Percentiles rank a stretch among this genome's conserved stretches.
Evolutionary conservation across 1,140 invertebrate species (phyloP).

Genomic region (Aethina tumida): DNA sequence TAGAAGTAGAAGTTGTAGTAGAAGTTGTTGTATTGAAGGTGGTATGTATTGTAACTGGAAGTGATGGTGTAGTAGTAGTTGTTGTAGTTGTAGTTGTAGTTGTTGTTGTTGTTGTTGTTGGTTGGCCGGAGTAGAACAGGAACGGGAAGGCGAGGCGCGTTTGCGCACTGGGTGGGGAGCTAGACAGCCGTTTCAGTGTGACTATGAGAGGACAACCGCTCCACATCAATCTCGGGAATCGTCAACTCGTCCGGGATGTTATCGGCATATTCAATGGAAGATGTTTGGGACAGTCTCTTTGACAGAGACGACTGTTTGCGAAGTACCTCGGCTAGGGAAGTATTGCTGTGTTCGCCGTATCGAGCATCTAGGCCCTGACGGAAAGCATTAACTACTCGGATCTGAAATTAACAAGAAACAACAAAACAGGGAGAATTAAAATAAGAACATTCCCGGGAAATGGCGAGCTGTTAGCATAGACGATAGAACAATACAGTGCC

Average conservation of each 20-base stretch:
- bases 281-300: slow-evolving; percentile 81
- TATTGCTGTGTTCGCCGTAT: slow-evolving; percentile 82
- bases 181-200: slow-evolving; percentile 89
- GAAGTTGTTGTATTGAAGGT: no score
- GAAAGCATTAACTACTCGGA: slow-evolving; percentile 98
- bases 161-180: slow-evolving; percentile 27
- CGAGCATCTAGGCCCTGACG: slow-evolving; percentile 94
- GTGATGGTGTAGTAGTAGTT: no score
- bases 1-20: no score
- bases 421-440: slow-evolving; percentile 38
- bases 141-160: slow-evolving; percentile 12
- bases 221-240: slow-evolving; percentile 82
- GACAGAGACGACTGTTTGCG: slow-evolving; percentile 83
- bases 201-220: slow-evolving; percentile 81
- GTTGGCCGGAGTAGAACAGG: slow-evolving; percentile 10
- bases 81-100: no score
- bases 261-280: slow-evolving; percentile 85
- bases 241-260: slow-evolving; percentile 78
- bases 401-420: slow-evolving; percentile 59
- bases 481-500: slow-evolving; percentile 34
- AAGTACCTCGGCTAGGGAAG: slow-evolving; percentile 78
- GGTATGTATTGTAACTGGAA: no score
- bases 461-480: slow-evolving; percentile 35
- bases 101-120: no score
- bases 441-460: slow-evolving; percentile 32